Evolutionary conservation across 1,140 invertebrate species (phyloP).

Genomic region (Drosophila eugracilis): DNA sequence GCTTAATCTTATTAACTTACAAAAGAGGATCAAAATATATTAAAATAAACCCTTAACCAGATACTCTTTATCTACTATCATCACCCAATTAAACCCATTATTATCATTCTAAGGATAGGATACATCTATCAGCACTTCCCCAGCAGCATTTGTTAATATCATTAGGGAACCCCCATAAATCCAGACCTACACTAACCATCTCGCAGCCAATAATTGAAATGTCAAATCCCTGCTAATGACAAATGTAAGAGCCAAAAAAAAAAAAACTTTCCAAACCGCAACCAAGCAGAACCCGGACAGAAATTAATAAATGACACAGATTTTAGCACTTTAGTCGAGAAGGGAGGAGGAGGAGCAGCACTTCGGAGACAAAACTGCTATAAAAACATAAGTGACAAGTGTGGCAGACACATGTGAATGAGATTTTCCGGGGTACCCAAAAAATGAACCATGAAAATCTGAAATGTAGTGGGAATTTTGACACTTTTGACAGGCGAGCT

Average conservation of each 20-base stretch:
- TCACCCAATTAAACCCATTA: not conserved
- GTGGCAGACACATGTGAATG: conserved; percentile 71
- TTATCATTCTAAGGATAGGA: not conserved
- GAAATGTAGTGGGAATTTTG: conserved; percentile 68
- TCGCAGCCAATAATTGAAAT: conserved; percentile 67
- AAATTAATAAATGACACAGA: conserved; percentile 79
- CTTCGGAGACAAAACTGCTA: conserved; percentile 62
- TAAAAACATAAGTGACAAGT: conserved; percentile 82
- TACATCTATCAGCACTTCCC: conserved; percentile 3
- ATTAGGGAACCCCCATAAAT: conserved; percentile 49
- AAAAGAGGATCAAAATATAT: no score
- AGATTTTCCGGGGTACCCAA: conserved; percentile 36
- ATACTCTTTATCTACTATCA: not conserved
- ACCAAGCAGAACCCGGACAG: conserved; percentile 35
- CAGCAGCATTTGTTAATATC: conserved; percentile 42
- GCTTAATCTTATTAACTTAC: not conserved
- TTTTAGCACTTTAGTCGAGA: conserved; percentile 71
- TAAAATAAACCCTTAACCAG: not conserved
- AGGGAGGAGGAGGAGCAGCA: no score
- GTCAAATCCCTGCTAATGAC: conserved; percentile 71
- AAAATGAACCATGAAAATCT: conserved; percentile 44
- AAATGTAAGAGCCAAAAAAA: conserved; percentile 62
- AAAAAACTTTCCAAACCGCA: conserved; percentile 34
- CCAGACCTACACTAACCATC: conserved; percentile 8
- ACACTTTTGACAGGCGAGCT: conserved; percentile 72